A percentile compares a stretch with the other conserved stretches of the same genome.
These are phyloP conservation scores for Diglossa cyanea DNA, from an alignment of 2,797 vertebrate genomes.

Conservation along the genomic window DNA sequence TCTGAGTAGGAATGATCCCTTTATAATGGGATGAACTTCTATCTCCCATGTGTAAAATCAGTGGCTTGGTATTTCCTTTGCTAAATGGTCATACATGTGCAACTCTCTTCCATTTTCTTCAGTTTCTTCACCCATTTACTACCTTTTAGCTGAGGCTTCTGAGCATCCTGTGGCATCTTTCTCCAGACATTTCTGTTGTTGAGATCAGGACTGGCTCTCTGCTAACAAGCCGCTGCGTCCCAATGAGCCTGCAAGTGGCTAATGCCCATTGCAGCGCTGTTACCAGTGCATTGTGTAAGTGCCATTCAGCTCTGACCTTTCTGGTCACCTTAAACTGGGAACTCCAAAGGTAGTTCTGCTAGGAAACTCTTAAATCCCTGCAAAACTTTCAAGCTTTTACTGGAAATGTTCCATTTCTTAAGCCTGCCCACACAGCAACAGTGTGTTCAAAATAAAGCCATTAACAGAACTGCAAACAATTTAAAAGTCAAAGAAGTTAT, in stretches of 20 bases:
- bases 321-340: neutral
- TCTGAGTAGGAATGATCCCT: neutral
- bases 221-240: neutral
- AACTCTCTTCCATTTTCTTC: neutral
- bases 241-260: neutral
- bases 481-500: neutral
- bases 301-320: neutral
- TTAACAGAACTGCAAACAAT: neutral
- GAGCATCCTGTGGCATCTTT: neutral
- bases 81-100: neutral
- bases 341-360: neutral
- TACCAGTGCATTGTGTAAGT: neutral
- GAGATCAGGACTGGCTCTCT: neutral
- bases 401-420: accelerated
- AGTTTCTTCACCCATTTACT: neutral
- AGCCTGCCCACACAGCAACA: neutral
- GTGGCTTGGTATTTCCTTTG: neutral
- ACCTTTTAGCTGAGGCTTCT: neutral
- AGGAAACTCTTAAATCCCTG: neutral
- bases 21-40: neutral
- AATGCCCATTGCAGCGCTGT: neutral
- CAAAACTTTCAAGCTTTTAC: neutral
- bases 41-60: accelerated
- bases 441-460: neutral
- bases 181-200: neutral